A percentile compares a stretch with the other conserved stretches of the same genome.
phyloP scores from a whole-genome alignment of 2,888 invertebrate species.

The Trichogramma evanescens region DNA sequence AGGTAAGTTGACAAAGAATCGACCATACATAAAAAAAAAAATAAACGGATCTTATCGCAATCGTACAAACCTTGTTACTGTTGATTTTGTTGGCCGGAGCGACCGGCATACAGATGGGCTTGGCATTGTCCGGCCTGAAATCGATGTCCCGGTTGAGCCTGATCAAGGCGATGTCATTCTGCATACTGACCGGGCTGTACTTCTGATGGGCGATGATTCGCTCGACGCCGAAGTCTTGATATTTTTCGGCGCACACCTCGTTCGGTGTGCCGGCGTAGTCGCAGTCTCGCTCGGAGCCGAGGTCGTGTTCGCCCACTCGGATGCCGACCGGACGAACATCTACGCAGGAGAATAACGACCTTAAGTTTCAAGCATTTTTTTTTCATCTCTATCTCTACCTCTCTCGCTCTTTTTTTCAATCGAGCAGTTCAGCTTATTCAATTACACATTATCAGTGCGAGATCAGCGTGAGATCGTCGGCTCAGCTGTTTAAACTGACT shows the following conservation, averaged over 20 bases:
- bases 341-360: conserved; percentile 8
- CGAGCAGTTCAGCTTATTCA: no score
- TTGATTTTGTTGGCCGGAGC: conserved; percentile 26
- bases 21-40: neutral
- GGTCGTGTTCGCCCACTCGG: conserved; percentile 59
- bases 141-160: conserved; percentile 49
- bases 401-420: no score
- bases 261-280: conserved; percentile 47
- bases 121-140: conserved; percentile 47
- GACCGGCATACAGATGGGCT: conserved; percentile 52
- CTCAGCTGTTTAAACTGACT: no score
- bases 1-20: no score
- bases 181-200: conserved; percentile 44
- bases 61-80: conserved; percentile 29
- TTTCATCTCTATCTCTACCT: no score
- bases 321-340: conserved; percentile 45
- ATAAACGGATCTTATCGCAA: neutral
- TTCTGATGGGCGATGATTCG: conserved; percentile 51
- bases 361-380: no score
- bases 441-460: no score
- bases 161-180: conserved; percentile 59
- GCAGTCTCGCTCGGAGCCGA: conserved; percentile 49
- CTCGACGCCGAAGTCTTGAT: conserved; percentile 52
- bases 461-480: no score
- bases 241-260: conserved; percentile 45